Evolutionary conservation across 2,113 vertebrate genomes (phyloP).

Genomic region (Capreolus pygargus): DNA sequence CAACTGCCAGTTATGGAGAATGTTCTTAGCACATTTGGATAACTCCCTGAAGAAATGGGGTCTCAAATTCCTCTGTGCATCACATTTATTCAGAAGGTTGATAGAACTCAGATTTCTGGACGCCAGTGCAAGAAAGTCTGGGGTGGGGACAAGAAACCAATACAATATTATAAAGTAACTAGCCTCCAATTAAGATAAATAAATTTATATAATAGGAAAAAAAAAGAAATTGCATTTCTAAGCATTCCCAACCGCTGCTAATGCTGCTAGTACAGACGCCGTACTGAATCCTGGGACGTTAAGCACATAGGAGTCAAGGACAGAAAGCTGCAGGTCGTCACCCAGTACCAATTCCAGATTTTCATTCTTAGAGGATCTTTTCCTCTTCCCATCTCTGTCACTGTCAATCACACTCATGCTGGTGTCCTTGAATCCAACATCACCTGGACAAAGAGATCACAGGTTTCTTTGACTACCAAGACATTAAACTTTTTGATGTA

Average conservation of each 20-base stretch:
- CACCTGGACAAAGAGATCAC: not conserved
- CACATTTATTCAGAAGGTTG: not conserved
- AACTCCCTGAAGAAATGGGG: not conserved
- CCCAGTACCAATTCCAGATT: not conserved
- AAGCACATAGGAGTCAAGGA: not conserved
- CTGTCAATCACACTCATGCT: not conserved
- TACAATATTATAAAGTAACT: too few species aligned
- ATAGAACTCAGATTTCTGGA: not conserved
- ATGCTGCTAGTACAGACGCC: not conserved
- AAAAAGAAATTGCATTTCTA: not conserved
- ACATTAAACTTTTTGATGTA: not conserved
- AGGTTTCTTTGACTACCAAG: not conserved
- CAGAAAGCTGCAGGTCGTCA: not conserved
- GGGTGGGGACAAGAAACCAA: too few species aligned
- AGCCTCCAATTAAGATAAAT: too few species aligned
- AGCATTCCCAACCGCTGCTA: not conserved
- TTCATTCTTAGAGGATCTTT: not conserved
- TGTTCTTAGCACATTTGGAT: not conserved
- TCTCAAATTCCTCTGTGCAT: not conserved
- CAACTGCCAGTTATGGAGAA: not conserved
- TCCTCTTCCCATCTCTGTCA: not conserved
- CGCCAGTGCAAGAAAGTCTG: not conserved
- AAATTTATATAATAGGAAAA: too few species aligned
- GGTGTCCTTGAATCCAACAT: not conserved
- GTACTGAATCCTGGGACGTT: not conserved